Conservation (phyloP, 64 coral and sea anemone species). For the Stylophora pistillata region DNA sequence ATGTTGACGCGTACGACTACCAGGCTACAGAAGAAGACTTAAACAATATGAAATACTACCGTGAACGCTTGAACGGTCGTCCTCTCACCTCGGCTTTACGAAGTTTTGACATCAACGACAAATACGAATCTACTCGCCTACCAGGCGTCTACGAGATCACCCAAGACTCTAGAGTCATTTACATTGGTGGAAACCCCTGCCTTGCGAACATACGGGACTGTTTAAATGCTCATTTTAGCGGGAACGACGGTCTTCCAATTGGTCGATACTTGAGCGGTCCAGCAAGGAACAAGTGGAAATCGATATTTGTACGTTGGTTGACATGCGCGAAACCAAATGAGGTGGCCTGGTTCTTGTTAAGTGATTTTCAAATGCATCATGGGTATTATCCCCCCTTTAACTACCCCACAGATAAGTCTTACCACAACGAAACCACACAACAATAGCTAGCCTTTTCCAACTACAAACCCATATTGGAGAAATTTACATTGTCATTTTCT, state of each 20-base stretch:
- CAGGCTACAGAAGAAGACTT: conserved; percentile 68
- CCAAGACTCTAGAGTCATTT: conserved; percentile 69
- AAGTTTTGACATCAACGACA: conserved; percentile 71
- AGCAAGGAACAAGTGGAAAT: conserved; percentile 69
- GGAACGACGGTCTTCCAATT: conserved; percentile 83
- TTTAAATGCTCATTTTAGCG: conserved; percentile 89
- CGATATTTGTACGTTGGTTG: conserved; percentile 83
- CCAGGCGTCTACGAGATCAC: conserved; percentile 92
- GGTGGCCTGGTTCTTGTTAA: conserved; percentile 77
- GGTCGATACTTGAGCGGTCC: conserved; percentile 80
- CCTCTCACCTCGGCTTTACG: conserved; percentile 63
- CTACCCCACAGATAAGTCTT: conserved; percentile 27
- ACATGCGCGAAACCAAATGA: conserved; percentile 72
- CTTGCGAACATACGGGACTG: conserved; percentile 78
- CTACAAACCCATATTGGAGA: not conserved
- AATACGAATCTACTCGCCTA: conserved; percentile 45
- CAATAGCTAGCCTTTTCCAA: not conserved
- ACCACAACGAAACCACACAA: not conserved
- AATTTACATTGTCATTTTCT: not conserved
- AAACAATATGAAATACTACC: conserved; percentile 58
- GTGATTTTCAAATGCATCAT: conserved; percentile 77
- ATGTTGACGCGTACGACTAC: conserved; percentile 77
- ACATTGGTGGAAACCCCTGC: conserved; percentile 81
- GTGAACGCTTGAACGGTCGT: conserved; percentile 71
- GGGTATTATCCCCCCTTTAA: conserved; percentile 76